Base-by-base conservation (phyloP, 2,888 invertebrate genomes). In the Stenolophus ochropezus region DNA sequence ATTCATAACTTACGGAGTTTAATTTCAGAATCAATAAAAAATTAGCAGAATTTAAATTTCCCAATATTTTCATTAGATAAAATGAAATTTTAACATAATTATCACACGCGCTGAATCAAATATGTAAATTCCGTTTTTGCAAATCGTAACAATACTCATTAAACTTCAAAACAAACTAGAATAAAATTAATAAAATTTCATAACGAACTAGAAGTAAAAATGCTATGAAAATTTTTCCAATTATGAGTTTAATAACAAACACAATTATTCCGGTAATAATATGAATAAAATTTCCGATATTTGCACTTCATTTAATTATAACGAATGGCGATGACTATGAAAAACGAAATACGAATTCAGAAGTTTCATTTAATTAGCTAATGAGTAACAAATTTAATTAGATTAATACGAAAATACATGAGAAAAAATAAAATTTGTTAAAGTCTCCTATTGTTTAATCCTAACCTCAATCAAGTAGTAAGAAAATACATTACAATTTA, bases 171-270 rank as follows among this genome's bases (percentile, higher is more conserved):
- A n/a, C 14, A 25, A 69, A 69, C 33, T 69, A 18, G 11, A 33
- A 69, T 33, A 33, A 69, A 69, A 69, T 33, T 33, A 69, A 69
- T 69, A 42, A 33, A 69, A 69, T 16, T 33, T 33, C 18, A 69
- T 69, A 69, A 69, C 65, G 65, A 69, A 20, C 65, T 4, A 33
- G 27, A 33, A 69, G 65, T 69, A 69, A 33, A 69, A 69, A 69
- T 14, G 27, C 4, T 33, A 33, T 69, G 65, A 33, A 69, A 69
- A 69, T 69, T 69, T 18, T 69, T 42, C 65, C 33, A 69, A 69
- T 69, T 69, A 69, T 6, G 65, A 69, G 65, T 69, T 69, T 69
- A 27, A 69, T 69, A 69, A 69, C 33, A 69, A 69, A 69, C 65
- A 69, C 42, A 69, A 33, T 33, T 69, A 69, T 69, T 27, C 27